Conservation (phyloP, 1,140 invertebrate species). For the Goniozus legneri region DNA sequence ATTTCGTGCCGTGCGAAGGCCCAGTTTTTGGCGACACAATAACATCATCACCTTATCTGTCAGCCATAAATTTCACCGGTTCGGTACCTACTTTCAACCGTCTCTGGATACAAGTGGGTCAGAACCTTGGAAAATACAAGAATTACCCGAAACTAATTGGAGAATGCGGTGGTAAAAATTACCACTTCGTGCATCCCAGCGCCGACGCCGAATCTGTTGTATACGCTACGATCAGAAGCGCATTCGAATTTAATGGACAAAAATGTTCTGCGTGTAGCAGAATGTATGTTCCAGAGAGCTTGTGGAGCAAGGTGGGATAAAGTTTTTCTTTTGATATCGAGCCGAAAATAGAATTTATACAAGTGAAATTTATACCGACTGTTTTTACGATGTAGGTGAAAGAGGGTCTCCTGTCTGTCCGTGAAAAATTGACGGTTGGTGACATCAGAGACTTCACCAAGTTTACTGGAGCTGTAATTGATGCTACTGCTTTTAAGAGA, state of each 20-base stretch:
- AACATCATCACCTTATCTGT: slow-evolving; percentile 78
- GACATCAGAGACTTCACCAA: slow-evolving; percentile 78
- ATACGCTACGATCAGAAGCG: slow-evolving; percentile 79
- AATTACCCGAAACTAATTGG: slow-evolving; percentile 93
- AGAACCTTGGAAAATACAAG: slow-evolving; percentile 81
- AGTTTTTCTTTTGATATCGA: not conserved
- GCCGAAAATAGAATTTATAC: not conserved
- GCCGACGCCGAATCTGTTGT: slow-evolving; percentile 84
- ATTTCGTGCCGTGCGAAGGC: slow-evolving; percentile 94
- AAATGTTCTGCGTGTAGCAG: slow-evolving; percentile 98
- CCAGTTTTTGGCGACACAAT: slow-evolving; percentile 93
- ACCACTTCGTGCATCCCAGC: slow-evolving; percentile 92
- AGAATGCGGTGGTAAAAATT: slow-evolving; percentile 99
- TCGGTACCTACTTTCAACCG: slow-evolving; percentile 94
- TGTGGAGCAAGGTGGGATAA: slow-evolving; percentile 73
- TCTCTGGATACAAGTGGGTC: slow-evolving; percentile 89
- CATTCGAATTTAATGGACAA: slow-evolving; percentile 96
- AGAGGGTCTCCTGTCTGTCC: slow-evolving; percentile 65
- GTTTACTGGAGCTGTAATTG: slow-evolving; percentile 94
- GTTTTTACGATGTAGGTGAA: slow-evolving; percentile 59
- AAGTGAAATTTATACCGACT: not conserved
- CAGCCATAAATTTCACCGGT: slow-evolving; percentile 96
- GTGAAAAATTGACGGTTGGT: slow-evolving; percentile 76
- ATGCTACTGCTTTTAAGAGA: slow-evolving; percentile 87
- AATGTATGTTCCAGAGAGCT: slow-evolving; percentile 89